phyloP scores from a whole-genome alignment of 30 jellyfish, hydroid and myxozoan genomes.

The Hydractinia symbiolongicarpus region DNA sequence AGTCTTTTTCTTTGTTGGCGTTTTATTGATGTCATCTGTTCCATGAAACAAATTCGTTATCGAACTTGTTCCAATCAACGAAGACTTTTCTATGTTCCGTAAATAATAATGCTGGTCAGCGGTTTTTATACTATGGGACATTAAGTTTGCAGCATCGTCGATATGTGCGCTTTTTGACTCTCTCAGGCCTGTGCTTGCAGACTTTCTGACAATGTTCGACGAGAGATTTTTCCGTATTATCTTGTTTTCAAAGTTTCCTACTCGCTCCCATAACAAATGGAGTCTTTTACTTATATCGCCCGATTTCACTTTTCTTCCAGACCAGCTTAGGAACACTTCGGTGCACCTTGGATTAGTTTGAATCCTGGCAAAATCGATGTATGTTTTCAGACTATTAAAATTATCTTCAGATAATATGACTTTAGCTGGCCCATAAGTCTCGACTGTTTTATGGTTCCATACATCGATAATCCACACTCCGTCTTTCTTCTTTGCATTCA shows the following conservation, averaged over 20 bases:
- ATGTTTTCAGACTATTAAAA: background rate
- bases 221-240: slow-evolving; percentile 13
- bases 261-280: slow-evolving; percentile 16
- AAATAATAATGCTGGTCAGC: slow-evolving; percentile 10
- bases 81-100: background rate
- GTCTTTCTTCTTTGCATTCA: background rate
- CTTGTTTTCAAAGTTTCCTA: slow-evolving; percentile 6
- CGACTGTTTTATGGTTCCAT: slow-evolving; percentile 24
- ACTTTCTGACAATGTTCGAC: slow-evolving; percentile 6
- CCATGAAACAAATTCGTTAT: slow-evolving; percentile 6
- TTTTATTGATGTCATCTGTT: slow-evolving; percentile 1
- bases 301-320: slow-evolving; percentile 8
- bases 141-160: slow-evolving; percentile 10
- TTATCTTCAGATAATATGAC: background rate
- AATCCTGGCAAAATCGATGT: background rate
- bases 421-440: slow-evolving; percentile 9
- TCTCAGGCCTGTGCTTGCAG: slow-evolving; percentile 14
- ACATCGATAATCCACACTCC: background rate
- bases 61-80: slow-evolving; percentile 3
- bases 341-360: slow-evolving; percentile 6
- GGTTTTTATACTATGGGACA: slow-evolving; percentile 2
- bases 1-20: slow-evolving; percentile 1
- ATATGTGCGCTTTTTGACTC: slow-evolving; percentile 11
- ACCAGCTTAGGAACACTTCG: slow-evolving; percentile 8
- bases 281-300: background rate